Evolutionary conservation across 2,888 invertebrate species (phyloP).

Genomic region (Itoplectis maculator): DNA sequence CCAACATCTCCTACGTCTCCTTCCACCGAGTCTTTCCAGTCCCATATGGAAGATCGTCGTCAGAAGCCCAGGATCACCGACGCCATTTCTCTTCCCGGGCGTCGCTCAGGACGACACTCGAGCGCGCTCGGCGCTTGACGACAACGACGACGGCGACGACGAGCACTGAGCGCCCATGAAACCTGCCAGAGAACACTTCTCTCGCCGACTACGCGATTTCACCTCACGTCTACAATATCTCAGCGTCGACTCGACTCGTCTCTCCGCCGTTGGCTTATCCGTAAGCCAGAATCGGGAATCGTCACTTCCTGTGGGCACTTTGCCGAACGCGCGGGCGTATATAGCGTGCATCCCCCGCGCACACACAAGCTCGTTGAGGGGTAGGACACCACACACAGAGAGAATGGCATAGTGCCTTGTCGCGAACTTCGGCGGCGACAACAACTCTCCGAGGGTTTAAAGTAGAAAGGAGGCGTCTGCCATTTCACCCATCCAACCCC

Average conservation of each 20-base stretch:
- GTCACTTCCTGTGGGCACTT: constrained; percentile 52
- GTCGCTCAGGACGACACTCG: constrained; percentile 24
- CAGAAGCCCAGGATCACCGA: constrained; percentile 19
- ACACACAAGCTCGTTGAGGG: constrained; percentile 3
- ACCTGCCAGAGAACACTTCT: constrained; percentile 13
- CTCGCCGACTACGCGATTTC: constrained; percentile 17
- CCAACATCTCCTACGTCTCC: background rate
- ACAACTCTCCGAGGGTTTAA: constrained; percentile 27
- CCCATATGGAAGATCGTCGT: constrained; percentile 19
- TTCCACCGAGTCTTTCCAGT: background rate
- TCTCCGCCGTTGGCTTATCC: constrained; percentile 37
- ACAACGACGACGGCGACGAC: constrained; percentile 23
- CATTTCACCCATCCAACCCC: background rate
- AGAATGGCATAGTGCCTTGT: constrained; percentile 6
- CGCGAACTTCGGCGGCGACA: constrained; percentile 12
- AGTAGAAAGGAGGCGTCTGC: constrained; percentile 14
- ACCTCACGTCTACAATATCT: constrained; percentile 40
- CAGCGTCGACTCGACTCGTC: constrained; percentile 31
- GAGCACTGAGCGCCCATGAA: constrained; percentile 9
- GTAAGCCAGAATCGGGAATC: constrained; percentile 55
- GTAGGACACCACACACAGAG: background rate
- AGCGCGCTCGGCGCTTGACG: background rate
- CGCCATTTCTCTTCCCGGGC: constrained; percentile 25
- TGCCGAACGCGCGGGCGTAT: constrained; percentile 31
- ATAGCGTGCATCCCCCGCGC: too few relatives aligned